A percentile compares a stretch with the other conserved stretches of the same genome.
These are phyloP conservation scores for Tinamus guttatus DNA, from an alignment of 2,113 vertebrate species.

Conservation along the genomic window DNA sequence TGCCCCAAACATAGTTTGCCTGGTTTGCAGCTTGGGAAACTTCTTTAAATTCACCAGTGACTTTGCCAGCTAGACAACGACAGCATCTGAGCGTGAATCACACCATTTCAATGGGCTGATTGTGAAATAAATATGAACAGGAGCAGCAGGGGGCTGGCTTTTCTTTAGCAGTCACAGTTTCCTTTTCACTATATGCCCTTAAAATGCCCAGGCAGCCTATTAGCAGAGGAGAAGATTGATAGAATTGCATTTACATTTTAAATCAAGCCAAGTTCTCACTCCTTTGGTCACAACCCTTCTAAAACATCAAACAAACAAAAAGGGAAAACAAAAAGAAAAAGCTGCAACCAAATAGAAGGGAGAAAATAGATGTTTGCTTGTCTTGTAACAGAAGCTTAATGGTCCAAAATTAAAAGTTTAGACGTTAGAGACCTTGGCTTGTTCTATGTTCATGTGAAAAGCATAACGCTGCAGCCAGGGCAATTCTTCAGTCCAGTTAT, in stretches of 20 bases:
- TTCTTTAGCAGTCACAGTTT: constrained; percentile 64
- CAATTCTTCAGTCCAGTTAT: not conserved
- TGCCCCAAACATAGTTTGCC: constrained; percentile 17
- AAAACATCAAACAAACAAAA: constrained; percentile 55
- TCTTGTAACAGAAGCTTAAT: constrained; percentile 40
- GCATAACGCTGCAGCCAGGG: not conserved
- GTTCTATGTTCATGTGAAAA: not conserved
- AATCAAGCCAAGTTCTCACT: constrained; percentile 62
- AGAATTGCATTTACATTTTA: constrained; percentile 65
- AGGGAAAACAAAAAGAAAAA: constrained; percentile 40
- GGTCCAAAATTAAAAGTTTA: constrained; percentile 13
- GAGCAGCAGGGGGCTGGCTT: constrained; percentile 60
- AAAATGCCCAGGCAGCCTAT: constrained; percentile 67
- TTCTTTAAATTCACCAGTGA: constrained; percentile 63
- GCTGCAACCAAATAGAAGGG: not conserved
- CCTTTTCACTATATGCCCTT: constrained; percentile 69
- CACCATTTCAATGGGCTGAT: constrained; percentile 62
- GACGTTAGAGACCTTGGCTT: not conserved
- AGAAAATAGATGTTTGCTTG: constrained; percentile 44
- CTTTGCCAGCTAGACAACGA: constrained; percentile 60
- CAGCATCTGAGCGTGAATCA: constrained; percentile 69
- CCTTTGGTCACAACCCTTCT: constrained; percentile 9
- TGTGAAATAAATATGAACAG: constrained; percentile 74
- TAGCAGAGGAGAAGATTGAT: constrained; percentile 54
- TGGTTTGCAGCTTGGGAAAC: constrained; percentile 64